A percentile compares a stretch with the other conserved stretches of the same genome.
Conservation (phyloP, 2,888 invertebrate genomes). For the Strigamia maritima region DNA sequence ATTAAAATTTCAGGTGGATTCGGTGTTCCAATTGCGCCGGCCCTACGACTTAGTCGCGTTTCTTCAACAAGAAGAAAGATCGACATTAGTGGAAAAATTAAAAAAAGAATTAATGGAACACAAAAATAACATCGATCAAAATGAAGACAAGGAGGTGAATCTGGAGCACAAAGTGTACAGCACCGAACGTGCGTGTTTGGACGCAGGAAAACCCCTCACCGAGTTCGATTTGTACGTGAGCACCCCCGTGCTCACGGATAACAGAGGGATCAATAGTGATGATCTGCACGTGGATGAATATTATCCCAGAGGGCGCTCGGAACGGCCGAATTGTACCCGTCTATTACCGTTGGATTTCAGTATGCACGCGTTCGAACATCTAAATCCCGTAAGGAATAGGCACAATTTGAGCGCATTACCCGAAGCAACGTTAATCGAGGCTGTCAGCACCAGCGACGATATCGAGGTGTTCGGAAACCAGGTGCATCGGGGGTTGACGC, state of each 20-base stretch:
- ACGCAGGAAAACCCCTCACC: conserved; percentile 63
- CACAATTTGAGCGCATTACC: conserved; percentile 35
- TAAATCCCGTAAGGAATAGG: conserved; percentile 49
- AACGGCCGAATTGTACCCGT: conserved; percentile 63
- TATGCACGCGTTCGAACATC: conserved; percentile 64
- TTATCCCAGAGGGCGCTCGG: background rate
- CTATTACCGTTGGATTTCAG: conserved; percentile 62
- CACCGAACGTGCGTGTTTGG: conserved; percentile 64
- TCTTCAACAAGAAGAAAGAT: conserved; percentile 70
- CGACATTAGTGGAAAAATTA: conserved; percentile 61
- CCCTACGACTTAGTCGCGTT: conserved; percentile 72
- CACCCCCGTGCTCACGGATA: conserved; percentile 45
- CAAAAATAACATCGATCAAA: conserved; percentile 63
- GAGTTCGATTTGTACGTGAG: conserved; percentile 67
- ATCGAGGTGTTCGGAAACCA: conserved; percentile 62
- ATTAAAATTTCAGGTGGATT: conserved; percentile 61
- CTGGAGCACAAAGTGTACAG: conserved; percentile 61
- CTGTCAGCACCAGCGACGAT: conserved; percentile 50
- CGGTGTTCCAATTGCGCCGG: conserved; percentile 67
- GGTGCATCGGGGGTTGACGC: conserved; percentile 60
- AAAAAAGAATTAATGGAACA: conserved; percentile 64
- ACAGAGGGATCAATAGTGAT: background rate
- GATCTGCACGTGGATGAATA: background rate
- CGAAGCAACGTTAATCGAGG: conserved; percentile 51
- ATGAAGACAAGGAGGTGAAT: conserved; percentile 60